Base-by-base conservation (phyloP, 2,888 invertebrate genomes). In the Napeogenes inachia region DNA sequence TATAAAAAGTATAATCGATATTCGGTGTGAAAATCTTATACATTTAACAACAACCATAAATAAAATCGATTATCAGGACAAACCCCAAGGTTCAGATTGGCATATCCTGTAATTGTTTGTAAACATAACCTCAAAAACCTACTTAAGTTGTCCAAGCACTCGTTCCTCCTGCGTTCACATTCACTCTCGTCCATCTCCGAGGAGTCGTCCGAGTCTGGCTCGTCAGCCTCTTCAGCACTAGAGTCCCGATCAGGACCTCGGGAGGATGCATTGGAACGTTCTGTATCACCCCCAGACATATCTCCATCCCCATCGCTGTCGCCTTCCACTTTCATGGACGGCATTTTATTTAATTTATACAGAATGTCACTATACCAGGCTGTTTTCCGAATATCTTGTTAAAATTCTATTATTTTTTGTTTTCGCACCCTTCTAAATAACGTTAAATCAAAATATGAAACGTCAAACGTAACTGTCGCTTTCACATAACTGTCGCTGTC, bases 171-270 rank as follows among this genome's bases (percentile, higher is more conserved):
- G 63, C 94, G 92, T 78, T 98, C 97, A 73, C 97, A 97, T 86
- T 97, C 98, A 70, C 94, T 95, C 80, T 97, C 97, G 82, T 98
- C 98, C 95, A 98, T 95, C 87, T 98, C 98, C 61, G 94, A 94
- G 64, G 95, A 95, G 81, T 95, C 95, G 86, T 95, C 95, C 13
- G 95, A 95, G 73, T 95, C 95, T n/a, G 93, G 94, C 74, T 95
- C 95, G 73, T 95, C 94, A 61, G 93, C 94, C 72, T 94, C 94
- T 74, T 95, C 95, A 67, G 94, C 94, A 70, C 95, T 94, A 71
- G 95, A 95, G 73, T 93, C 93, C 30, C 91, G 86, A 64, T 93
- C 93, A 45, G 93, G 93, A 61, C 93, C 94, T 64, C 92, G 91
- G 60, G 94, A 94, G 4, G 93, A 92, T n/a, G 92, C 93, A 45